Base-by-base conservation (phyloP, 2,888 invertebrate species). In the Hypomecis atomaria region DNA sequence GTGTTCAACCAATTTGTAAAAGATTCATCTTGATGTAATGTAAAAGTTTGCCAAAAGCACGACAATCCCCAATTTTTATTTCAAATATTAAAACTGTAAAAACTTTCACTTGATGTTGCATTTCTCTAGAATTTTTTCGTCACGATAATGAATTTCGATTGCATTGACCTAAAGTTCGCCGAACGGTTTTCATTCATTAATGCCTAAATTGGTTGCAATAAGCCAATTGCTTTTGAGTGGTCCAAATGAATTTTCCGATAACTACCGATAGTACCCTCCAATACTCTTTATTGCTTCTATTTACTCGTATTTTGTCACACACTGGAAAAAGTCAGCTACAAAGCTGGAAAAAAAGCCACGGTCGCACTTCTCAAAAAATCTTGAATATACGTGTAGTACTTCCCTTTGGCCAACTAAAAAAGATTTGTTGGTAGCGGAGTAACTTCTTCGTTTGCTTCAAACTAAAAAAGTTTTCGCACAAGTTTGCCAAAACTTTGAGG, bases 391-490 rank as follows among this genome's bases (percentile, higher is more conserved):
- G n/a, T 23, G 23, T 52, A 38, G 52, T 52, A 13, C 40, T 2
- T 2, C 6, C 13, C 13, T 52, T 38, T 52, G 5, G 5, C 7
- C 40, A 40, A 6, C 10, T 40, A 10, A 23, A 0, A 23, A 33
- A 3, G 10, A 50, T 37, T 38, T 38, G 23, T 52, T 40, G 40
- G 52, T 52, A 7, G 37, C 2, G 23, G 6, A 3, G 23, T 48
- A 56, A 56, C 23, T 56, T 56, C 10, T 33, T 56, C 13, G 56
- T 56, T 56, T 33, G 40, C 33, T 38, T 56, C 40, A 47, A 47
- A 56, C 47, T 10, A 38, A 56, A 36, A 10, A 48, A 56, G 38
- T 55, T 55, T 47, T 56, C 38, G 56, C 47, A 48, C 56, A 23
- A 56, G 56, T 56, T 56, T 56, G 38, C 10, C 37, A 38, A 40